Evolutionary conservation across 2,113 vertebrate species (phyloP).

Genomic region (Saguinus midas): DNA sequence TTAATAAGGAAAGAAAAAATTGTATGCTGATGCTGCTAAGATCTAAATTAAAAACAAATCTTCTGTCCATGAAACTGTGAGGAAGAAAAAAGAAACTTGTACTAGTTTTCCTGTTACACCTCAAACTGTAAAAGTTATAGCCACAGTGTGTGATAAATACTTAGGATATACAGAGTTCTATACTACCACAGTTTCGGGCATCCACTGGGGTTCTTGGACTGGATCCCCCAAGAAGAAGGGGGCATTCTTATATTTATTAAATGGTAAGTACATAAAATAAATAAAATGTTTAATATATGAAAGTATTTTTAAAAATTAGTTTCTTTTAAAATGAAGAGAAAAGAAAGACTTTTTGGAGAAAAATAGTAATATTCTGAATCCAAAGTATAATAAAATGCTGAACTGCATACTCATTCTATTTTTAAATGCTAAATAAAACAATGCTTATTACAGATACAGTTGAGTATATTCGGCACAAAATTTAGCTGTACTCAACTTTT

Average conservation of each 20-base stretch:
- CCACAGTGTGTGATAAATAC: neutral
- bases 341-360: neutral
- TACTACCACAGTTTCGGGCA: neutral
- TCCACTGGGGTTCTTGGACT: neutral
- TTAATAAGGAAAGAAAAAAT: neutral
- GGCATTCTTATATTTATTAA: neutral
- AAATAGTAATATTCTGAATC: constrained; percentile 30
- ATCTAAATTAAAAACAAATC: neutral
- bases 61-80: neutral
- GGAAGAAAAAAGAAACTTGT: neutral
- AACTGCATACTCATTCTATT: neutral
- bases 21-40: neutral
- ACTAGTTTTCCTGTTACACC: neutral
- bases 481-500: neutral
- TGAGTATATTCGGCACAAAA: neutral
- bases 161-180: neutral
- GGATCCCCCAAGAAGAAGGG: neutral
- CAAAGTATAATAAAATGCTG: constrained; percentile 8
- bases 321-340: constrained; percentile 42
- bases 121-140: neutral
- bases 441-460: neutral
- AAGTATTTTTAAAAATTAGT: neutral
- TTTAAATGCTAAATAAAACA: constrained; percentile 46
- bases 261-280: constrained; percentile 5
- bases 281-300: constrained; percentile 10